Conservation (phyloP, 2,113 vertebrate species). For the Eurystomus gularis region DNA sequence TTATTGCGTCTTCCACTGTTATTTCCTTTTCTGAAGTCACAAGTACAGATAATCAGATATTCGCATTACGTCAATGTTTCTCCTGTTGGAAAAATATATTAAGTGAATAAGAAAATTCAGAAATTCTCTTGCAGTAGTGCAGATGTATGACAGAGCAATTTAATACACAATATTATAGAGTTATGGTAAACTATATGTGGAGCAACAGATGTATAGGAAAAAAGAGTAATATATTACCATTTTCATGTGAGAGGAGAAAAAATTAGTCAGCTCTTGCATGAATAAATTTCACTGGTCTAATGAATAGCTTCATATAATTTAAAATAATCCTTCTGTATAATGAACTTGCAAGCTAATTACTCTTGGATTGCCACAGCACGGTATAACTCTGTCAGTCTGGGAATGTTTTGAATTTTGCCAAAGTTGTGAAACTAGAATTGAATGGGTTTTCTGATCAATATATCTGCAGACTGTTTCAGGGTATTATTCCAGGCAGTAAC, state of each 20-base stretch:
- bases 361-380: not conserved
- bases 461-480: not conserved
- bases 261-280: not conserved
- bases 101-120: not conserved
- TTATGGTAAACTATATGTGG: not conserved
- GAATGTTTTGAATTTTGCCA: not conserved
- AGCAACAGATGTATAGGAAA: not conserved
- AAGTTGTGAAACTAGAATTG: not conserved
- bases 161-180: not conserved
- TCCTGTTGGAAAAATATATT: not conserved
- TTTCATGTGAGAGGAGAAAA: conserved; percentile 1
- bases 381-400: not conserved
- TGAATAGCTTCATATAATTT: conserved; percentile 32
- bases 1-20: not conserved
- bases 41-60: not conserved
- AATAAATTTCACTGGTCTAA: not conserved
- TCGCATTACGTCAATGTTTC: not conserved
- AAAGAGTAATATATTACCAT: not conserved
- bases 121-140: not conserved
- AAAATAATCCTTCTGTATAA: conserved; percentile 28
- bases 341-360: conserved; percentile 30
- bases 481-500: not conserved
- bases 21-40: not conserved
- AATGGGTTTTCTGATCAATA: not conserved
- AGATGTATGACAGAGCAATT: not conserved